Evolutionary conservation across 1,140 invertebrate genomes (phyloP).

Genomic region (Mya arenaria): DNA sequence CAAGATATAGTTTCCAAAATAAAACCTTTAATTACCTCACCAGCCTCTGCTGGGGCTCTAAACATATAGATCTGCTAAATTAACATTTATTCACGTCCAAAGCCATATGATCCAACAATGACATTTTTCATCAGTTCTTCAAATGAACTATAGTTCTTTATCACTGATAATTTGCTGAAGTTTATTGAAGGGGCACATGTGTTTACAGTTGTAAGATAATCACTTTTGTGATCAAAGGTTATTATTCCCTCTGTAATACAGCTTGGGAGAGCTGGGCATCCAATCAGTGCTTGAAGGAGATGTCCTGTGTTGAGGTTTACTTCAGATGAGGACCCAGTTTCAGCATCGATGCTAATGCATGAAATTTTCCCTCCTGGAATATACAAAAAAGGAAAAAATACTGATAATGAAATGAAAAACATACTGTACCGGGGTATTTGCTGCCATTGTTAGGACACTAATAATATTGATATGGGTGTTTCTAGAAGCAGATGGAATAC

Average conservation of each 20-base stretch:
- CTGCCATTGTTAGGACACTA: neutral
- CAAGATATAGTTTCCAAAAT: too few relatives aligned
- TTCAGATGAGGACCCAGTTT: neutral
- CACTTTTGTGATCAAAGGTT: conserved; percentile 7
- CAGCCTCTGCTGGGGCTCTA: too few relatives aligned
- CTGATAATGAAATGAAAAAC: neutral
- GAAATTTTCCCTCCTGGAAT: neutral
- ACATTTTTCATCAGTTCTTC: conserved; percentile 16
- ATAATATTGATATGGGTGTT: too few relatives aligned
- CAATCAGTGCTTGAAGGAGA: conserved; percentile 1
- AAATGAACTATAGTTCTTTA: neutral
- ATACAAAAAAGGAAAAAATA: neutral
- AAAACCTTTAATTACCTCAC: too few relatives aligned
- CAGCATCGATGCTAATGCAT: neutral
- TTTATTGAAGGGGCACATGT: conserved; percentile 16
- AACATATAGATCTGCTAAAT: too few relatives aligned
- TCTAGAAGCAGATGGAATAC: too few relatives aligned
- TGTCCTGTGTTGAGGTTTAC: neutral
- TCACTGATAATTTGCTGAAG: neutral
- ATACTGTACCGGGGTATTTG: neutral
- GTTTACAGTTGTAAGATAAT: conserved; percentile 13
- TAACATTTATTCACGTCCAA: conserved; percentile 27
- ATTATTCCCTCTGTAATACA: conserved; percentile 16
- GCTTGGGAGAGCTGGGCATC: neutral
- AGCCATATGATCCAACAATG: conserved; percentile 30